Conservation (phyloP, 2,113 vertebrate genomes). For the Urocolius indicus region DNA sequence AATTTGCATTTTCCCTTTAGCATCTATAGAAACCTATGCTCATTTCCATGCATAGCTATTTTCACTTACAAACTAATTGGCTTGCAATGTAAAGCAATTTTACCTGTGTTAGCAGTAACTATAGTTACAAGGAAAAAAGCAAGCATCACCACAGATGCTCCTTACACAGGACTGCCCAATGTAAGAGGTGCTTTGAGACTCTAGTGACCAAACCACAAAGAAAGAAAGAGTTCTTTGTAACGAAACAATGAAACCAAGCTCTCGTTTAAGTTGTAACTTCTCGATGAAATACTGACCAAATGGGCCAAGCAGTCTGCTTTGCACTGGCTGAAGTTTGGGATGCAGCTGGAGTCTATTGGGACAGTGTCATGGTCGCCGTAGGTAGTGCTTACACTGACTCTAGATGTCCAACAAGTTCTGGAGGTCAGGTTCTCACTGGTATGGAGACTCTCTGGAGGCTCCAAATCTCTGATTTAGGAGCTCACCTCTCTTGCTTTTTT, state of each 20-base stretch:
- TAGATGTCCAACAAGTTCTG: not conserved
- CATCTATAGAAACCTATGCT: not conserved
- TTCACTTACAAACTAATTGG: not conserved
- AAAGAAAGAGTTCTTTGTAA: not conserved
- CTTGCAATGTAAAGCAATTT: not conserved
- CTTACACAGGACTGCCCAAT: rapidly evolving
- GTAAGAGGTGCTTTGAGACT: not conserved
- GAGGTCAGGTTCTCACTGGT: not conserved
- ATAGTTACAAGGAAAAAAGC: not conserved
- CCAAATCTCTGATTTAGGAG: not conserved
- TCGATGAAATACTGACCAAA: not conserved
- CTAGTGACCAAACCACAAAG: not conserved
- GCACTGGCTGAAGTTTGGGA: not conserved
- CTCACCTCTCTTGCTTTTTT: not conserved
- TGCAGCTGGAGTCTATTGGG: not conserved
- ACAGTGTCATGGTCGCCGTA: not conserved
- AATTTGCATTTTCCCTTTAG: constrained; percentile 44
- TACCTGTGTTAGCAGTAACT: not conserved
- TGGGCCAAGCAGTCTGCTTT: not conserved
- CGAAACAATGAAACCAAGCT: not conserved
- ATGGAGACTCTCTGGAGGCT: not conserved
- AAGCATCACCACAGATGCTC: not conserved
- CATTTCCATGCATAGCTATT: constrained; percentile 11
- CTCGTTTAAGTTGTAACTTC: not conserved
- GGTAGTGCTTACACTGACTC: not conserved